These are phyloP conservation scores for Dromiciops gliroides DNA, from an alignment of 2,113 vertebrate species.

Conservation along the genomic window DNA sequence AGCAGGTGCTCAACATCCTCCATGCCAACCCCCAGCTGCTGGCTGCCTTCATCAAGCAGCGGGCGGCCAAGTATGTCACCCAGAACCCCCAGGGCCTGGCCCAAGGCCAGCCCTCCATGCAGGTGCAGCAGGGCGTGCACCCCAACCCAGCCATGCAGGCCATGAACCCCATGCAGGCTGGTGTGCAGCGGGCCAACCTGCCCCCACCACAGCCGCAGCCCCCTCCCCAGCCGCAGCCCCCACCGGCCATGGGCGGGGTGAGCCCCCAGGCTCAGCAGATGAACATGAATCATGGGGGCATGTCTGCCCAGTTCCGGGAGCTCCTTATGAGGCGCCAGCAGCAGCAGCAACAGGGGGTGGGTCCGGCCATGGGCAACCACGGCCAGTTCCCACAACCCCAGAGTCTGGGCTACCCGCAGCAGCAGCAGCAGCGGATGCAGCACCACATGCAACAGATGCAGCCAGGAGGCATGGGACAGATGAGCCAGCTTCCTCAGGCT, in stretches of 20 bases:
- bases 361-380: constrained; percentile 90
- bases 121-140: constrained; percentile 85
- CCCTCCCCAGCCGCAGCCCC: constrained; percentile 54
- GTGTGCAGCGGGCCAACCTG: constrained; percentile 84
- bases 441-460: constrained; percentile 91
- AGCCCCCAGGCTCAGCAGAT: constrained; percentile 87
- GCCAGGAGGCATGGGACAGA: constrained; percentile 87
- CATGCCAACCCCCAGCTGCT: constrained; percentile 97
- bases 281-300: constrained; percentile 88
- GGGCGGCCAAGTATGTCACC: constrained; percentile 92
- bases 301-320: constrained; percentile 92
- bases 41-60: constrained; percentile 97
- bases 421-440: constrained; percentile 89
- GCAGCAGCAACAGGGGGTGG: constrained; percentile 78
- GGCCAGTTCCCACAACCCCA: constrained; percentile 93
- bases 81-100: constrained; percentile 85
- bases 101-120: constrained; percentile 84
- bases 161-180: constrained; percentile 85
- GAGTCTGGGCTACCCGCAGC: constrained; percentile 87
- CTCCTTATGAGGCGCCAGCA: constrained; percentile 89
- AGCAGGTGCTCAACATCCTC: constrained; percentile 96
- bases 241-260: constrained; percentile 85
- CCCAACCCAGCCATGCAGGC: constrained; percentile 85
- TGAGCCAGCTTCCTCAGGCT: constrained; percentile 86
- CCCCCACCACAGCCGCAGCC: constrained; percentile 82